Evolutionary conservation across 30 jellyfish, hydroid and myxozoan species (phyloP).

Genomic region (Sanderia malayensis): DNA sequence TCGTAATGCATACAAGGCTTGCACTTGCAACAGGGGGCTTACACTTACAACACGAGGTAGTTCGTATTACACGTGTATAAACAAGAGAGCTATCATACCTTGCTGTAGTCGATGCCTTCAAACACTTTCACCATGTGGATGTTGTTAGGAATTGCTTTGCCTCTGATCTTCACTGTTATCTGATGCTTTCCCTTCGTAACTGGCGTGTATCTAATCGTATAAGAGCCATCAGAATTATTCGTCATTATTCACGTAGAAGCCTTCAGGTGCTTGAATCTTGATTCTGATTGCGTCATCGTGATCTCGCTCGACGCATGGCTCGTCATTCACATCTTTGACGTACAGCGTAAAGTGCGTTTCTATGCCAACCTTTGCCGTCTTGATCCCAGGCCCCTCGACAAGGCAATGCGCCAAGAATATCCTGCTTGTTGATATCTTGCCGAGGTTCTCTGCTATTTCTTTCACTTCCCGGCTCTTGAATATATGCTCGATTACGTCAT

Average conservation of each 20-base stretch:
- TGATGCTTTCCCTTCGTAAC: constrained; percentile 90
- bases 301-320: constrained; percentile 73
- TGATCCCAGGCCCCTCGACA: constrained; percentile 82
- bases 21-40: too few species aligned
- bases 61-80: too few species aligned
- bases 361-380: constrained; percentile 89
- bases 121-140: constrained; percentile 59
- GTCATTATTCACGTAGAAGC: constrained; percentile 81
- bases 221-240: constrained; percentile 78
- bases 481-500: constrained; percentile 94
- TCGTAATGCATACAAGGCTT: too few species aligned
- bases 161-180: constrained; percentile 78
- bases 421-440: constrained; percentile 80
- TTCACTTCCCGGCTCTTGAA: constrained; percentile 54
- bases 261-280: constrained; percentile 96
- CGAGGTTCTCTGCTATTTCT: constrained; percentile 79
- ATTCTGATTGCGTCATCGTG: constrained; percentile 79
- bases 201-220: constrained; percentile 76
- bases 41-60: too few species aligned
- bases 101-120: constrained; percentile 88
- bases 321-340: constrained; percentile 69
- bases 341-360: constrained; percentile 76
- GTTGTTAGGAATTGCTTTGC: constrained; percentile 77
- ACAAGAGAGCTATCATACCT: too few species aligned
- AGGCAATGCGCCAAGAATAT: constrained; percentile 69